A percentile compares a stretch with the other conserved stretches of the same genome.
phyloP scores from a whole-genome alignment of 2,797 vertebrate species.

The Podarcis lilfordi region DNA sequence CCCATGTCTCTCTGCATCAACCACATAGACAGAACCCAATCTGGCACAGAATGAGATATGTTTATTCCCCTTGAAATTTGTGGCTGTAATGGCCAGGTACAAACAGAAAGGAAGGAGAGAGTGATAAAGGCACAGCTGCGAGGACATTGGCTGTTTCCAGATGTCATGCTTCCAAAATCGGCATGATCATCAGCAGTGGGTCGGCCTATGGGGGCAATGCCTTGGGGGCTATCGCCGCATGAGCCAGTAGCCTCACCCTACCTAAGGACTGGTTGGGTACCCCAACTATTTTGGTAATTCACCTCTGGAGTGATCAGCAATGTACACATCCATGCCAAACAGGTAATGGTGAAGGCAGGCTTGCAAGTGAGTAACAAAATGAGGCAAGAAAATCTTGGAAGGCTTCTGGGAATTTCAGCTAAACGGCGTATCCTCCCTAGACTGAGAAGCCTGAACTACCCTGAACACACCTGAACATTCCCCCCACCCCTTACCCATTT shows the following conservation, averaged over 20 bases:
- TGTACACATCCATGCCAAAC: neutral
- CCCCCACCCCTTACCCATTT: slow-evolving; percentile 45
- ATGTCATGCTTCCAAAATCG: too few relatives aligned
- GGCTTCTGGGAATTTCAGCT: slow-evolving; percentile 20
- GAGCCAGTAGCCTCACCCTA: too few relatives aligned
- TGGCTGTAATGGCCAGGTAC: neutral
- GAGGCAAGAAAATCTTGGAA: slow-evolving; percentile 36
- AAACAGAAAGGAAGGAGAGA: neutral
- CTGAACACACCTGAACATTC: slow-evolving; percentile 35
- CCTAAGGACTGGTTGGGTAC: neutral
- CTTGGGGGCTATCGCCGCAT: too few relatives aligned
- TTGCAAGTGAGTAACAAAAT: slow-evolving; percentile 8
- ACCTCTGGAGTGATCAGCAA: neutral
- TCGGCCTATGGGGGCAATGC: too few relatives aligned
- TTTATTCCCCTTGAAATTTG: neutral
- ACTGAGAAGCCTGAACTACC: slow-evolving; percentile 51
- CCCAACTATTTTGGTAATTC: neutral
- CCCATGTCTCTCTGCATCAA: too few relatives aligned
- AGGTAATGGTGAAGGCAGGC: slow-evolving; percentile 15
- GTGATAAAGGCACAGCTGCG: neutral
- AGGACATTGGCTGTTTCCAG: too few relatives aligned
- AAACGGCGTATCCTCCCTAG: slow-evolving; percentile 53
- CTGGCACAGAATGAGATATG: neutral
- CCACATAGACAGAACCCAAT: neutral
- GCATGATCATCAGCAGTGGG: too few relatives aligned